Evolutionary conservation across 2,888 invertebrate species (phyloP), one percentile per base, ranked within the genome.

Genomic region (Drosophila percnosoma): DNA sequence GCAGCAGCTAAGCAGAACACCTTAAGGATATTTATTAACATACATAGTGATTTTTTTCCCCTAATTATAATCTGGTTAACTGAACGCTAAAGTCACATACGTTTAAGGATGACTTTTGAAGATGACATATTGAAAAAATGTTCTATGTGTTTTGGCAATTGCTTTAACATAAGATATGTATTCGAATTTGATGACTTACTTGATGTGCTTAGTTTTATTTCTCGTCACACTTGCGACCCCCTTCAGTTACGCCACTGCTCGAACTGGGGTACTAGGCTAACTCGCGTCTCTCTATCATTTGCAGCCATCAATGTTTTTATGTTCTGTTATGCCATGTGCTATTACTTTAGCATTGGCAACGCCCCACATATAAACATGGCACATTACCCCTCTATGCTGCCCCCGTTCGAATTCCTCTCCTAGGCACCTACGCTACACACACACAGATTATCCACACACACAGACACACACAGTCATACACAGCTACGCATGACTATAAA

Each of bases 221-320:
- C 21, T 4, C 13, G 21, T 45, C 13, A 21, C 42, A 42, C 3
- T 42, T 21, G 42, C 4, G 7, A 18, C 2, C 38, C 55, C 38
- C 18, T 27, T 13, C 38, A 15, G n/a, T 49, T 4, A 29, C 64
- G 77, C 74, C 77, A 27, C 77, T 76, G 76, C 10, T 13, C 13
- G 1, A 59, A 33, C 27, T 53, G 34, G 36, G 38, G 24, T 34
- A 60, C 68, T 63, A 21, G 59, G 59, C 65, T 59, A 73, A 57
- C 64, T 54, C 62, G 18, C 55, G 13, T 62, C 29, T 55, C 59
- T 68, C 68, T 85, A 84, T 86, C 83, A 78, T 72, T 80, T 60
- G 66, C 73, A 85, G 84, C 68, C 83, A 83, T 87, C 88, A 87
- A 87, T 88, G 83, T 88, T 88, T 88, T 85, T 82, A 84, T 76